Conservation (phyloP, 1,140 invertebrate species). For the Meteorus sp. region DNA sequence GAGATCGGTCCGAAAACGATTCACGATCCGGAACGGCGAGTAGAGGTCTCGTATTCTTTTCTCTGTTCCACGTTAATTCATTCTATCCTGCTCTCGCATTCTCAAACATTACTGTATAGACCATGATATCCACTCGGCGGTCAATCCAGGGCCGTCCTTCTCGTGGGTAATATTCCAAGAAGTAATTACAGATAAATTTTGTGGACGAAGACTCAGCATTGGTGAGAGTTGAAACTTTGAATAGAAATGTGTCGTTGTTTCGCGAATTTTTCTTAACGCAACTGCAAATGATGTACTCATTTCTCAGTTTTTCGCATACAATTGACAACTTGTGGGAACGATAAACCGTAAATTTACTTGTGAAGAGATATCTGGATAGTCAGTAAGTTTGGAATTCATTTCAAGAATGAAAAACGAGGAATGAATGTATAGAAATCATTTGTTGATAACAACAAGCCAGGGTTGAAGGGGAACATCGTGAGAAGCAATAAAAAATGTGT, state of each 20-base stretch:
- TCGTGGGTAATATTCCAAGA: constrained; percentile 20
- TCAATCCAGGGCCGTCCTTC: constrained; percentile 31
- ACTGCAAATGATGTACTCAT: too few relatives aligned
- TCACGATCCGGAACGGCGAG: constrained; percentile 17
- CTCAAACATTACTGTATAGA: constrained; percentile 4
- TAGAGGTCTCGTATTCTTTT: constrained; percentile 5
- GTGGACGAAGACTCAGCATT: background rate
- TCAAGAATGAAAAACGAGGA: too few relatives aligned
- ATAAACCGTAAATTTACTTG: too few relatives aligned
- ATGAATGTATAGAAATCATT: too few relatives aligned
- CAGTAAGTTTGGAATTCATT: too few relatives aligned
- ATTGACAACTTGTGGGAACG: too few relatives aligned
- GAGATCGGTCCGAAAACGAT: constrained; percentile 30
- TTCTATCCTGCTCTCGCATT: constrained; percentile 2
- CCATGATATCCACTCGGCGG: constrained; percentile 23
- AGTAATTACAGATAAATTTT: constrained; percentile 2
- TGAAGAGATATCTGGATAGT: too few relatives aligned
- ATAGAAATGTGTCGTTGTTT: too few relatives aligned
- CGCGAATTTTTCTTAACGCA: too few relatives aligned
- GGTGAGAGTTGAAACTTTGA: too few relatives aligned
- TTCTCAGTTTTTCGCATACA: too few relatives aligned
- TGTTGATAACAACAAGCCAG: too few relatives aligned
- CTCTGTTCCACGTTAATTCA: background rate
- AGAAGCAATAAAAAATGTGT: background rate
- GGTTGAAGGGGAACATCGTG: constrained; percentile 2